Evolutionary conservation across 1,140 invertebrate species (phyloP).

Genomic region (Macrosteles quadrilineatus): DNA sequence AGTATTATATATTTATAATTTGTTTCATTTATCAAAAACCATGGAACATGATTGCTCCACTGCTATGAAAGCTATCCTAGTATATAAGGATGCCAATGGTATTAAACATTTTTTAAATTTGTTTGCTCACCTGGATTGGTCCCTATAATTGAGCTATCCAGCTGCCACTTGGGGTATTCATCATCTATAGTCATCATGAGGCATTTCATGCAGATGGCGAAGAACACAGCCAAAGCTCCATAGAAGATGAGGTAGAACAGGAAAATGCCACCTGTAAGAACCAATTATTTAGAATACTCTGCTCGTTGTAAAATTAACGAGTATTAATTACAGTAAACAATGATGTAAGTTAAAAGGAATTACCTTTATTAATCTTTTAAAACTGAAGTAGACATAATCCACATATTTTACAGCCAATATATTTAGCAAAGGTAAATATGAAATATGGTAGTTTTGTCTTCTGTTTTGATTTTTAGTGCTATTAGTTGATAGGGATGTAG

Average conservation of each 20-base stretch:
- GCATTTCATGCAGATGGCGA: constrained; percentile 79
- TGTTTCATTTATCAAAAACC: too few species aligned
- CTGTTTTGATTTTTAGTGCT: too few species aligned
- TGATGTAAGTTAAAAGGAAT: not conserved
- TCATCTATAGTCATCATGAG: constrained; percentile 71
- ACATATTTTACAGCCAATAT: too few species aligned
- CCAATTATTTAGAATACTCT: not conserved
- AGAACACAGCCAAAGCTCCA: constrained; percentile 71
- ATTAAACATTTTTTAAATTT: too few species aligned
- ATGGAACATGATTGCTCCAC: too few species aligned
- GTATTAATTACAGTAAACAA: not conserved
- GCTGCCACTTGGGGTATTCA: constrained; percentile 68
- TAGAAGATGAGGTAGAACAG: constrained; percentile 89
- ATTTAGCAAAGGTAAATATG: too few species aligned
- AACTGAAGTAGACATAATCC: too few species aligned
- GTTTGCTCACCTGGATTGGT: constrained; percentile 89
- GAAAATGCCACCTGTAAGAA: constrained; percentile 68
- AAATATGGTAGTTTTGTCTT: too few species aligned
- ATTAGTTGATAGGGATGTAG: too few species aligned
- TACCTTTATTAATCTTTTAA: not conserved
- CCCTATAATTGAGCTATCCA: constrained; percentile 78
- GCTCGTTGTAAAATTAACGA: not conserved
- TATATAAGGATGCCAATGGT: too few species aligned
- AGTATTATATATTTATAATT: too few species aligned
- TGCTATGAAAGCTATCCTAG: too few species aligned